phyloP scores from a whole-genome alignment of 2,888 invertebrate genomes.

The Diadromus collaris region DNA sequence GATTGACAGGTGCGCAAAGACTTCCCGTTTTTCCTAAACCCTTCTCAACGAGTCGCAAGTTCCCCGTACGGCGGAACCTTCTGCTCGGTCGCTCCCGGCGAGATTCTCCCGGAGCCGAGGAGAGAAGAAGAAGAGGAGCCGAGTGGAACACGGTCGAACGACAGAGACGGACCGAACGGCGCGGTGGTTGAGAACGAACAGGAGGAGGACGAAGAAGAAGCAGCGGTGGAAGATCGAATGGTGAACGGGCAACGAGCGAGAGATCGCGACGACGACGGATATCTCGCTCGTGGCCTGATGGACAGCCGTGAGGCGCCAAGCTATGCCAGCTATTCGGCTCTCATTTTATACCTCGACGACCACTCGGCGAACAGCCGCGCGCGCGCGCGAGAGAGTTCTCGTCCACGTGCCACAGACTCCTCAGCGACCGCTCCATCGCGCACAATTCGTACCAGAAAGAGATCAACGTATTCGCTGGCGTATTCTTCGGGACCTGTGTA shows the following conservation, averaged over 20 bases:
- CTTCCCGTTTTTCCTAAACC: slow-evolving; percentile 77
- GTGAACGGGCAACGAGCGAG: slow-evolving; percentile 52
- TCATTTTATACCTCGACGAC: slow-evolving; percentile 65
- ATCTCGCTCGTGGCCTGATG: slow-evolving; percentile 68
- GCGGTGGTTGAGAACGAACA: slow-evolving; percentile 30
- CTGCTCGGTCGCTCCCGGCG: slow-evolving; percentile 33
- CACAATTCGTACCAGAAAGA: slow-evolving; percentile 31
- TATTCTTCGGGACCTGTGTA: slow-evolving; percentile 33
- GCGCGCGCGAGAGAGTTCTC: slow-evolving; percentile 36
- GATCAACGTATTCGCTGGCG: slow-evolving; percentile 38
- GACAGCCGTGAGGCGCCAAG: slow-evolving; percentile 76
- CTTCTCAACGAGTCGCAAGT: slow-evolving; percentile 66
- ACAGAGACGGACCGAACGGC: slow-evolving; percentile 16
- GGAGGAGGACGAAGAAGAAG: slow-evolving; percentile 34
- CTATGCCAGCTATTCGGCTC: slow-evolving; percentile 75
- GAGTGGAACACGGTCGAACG: slow-evolving; percentile 23
- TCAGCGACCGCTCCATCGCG: slow-evolving; percentile 25
- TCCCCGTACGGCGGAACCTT: slow-evolving; percentile 74
- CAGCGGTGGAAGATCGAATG: slow-evolving; percentile 57
- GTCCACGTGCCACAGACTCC: slow-evolving; percentile 57
- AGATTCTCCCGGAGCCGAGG: slow-evolving; percentile 51
- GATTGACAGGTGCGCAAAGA: slow-evolving; percentile 78
- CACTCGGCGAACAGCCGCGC: slow-evolving; percentile 23
- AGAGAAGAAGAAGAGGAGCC: slow-evolving; percentile 48
- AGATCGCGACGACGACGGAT: slow-evolving; percentile 57